Conservation (phyloP, 2,888 invertebrate genomes). For the Phasia obesa region DNA sequence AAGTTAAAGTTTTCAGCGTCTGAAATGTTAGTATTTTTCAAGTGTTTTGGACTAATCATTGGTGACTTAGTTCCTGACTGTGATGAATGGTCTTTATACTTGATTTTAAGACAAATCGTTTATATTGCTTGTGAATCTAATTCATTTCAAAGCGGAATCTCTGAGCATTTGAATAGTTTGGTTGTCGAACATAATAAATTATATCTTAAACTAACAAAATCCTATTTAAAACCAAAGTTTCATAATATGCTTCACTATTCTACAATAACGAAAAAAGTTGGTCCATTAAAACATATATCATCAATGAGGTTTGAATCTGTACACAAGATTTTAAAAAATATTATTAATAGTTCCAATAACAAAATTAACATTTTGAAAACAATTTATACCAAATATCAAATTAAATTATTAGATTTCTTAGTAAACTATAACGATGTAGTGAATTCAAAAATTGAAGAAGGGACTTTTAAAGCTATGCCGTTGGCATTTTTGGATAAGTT, state of each 20-base stretch:
- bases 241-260: slow-evolving; percentile 52
- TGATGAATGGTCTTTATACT: slow-evolving; percentile 40
- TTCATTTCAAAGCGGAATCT: slow-evolving; percentile 6
- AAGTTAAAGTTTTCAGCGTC: slow-evolving; percentile 51
- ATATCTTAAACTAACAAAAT: slow-evolving; percentile 43
- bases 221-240: slow-evolving; percentile 54
- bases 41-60: slow-evolving; percentile 38
- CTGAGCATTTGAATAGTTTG: slow-evolving; percentile 1
- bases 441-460: slow-evolving; percentile 9
- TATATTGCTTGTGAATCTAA: slow-evolving; percentile 29
- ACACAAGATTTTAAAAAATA: slow-evolving; percentile 37
- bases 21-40: slow-evolving; percentile 44
- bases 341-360: slow-evolving; percentile 16
- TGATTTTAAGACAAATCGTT: slow-evolving; percentile 41
- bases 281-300: too few relatives aligned
- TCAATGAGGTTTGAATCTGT: slow-evolving; percentile 54
- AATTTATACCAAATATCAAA: slow-evolving; percentile 46
- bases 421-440: slow-evolving; percentile 34
- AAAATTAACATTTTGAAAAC: slow-evolving; percentile 51
- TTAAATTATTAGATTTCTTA: slow-evolving; percentile 47
- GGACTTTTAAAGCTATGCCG: not conserved
- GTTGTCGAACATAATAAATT: slow-evolving; percentile 47
- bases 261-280: too few relatives aligned
- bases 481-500: slow-evolving; percentile 10
- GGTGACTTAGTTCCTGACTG: slow-evolving; percentile 45